Conservation (phyloP, 2,113 vertebrate genomes). For the Varanus komodoensis region DNA sequence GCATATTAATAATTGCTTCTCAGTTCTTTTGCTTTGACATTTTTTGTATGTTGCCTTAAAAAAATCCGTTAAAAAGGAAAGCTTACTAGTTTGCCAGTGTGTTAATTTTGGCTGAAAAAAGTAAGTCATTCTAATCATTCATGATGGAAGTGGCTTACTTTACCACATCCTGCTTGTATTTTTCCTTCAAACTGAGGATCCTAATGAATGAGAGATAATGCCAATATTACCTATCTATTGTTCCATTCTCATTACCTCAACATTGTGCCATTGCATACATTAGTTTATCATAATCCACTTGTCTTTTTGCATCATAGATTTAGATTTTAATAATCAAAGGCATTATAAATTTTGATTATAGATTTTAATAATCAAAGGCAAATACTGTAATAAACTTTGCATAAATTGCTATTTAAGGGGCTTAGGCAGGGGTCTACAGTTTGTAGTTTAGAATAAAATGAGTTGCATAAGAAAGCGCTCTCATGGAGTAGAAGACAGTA, state of each 20-base stretch:
- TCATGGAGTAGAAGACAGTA: constrained; percentile 7
- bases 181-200: constrained; percentile 41
- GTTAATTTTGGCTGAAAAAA: constrained; percentile 57
- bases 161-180: constrained; percentile 38
- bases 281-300: constrained; percentile 28
- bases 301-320: not conserved
- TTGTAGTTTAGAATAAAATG: not conserved
- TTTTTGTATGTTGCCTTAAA: constrained; percentile 62
- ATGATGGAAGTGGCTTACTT: constrained; percentile 54
- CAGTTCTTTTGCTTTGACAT: constrained; percentile 32
- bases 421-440: not conserved
- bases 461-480: not conserved
- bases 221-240: constrained; percentile 47
- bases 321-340: not conserved
- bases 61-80: constrained; percentile 55
- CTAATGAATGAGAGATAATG: constrained; percentile 37
- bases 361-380: not conserved
- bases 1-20: constrained; percentile 36
- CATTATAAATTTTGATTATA: no score
- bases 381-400: not conserved
- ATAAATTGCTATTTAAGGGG: not conserved
- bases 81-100: constrained; percentile 8
- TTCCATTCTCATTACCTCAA: constrained; percentile 58
- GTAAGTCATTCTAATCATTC: constrained; percentile 57
- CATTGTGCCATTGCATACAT: constrained; percentile 49